Percentiles rank a stretch among this genome's conserved stretches.
Conservation (phyloP, 2,113 vertebrate genomes). For the Anarrhichthys ocellatus region DNA sequence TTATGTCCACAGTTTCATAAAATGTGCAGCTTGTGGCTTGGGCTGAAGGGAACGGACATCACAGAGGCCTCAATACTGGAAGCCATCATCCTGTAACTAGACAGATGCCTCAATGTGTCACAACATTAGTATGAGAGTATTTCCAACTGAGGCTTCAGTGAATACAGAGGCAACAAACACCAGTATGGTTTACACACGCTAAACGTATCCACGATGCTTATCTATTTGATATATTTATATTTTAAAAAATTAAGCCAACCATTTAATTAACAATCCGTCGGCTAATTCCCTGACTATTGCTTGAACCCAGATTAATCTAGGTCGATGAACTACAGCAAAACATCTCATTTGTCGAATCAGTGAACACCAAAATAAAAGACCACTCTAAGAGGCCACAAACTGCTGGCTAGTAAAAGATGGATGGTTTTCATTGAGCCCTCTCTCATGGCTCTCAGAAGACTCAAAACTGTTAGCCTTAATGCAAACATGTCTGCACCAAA, state of each 20-base stretch:
- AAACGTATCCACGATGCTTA: neutral
- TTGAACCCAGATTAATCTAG: neutral
- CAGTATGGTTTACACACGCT: neutral
- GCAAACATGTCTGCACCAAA: neutral
- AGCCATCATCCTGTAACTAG: neutral
- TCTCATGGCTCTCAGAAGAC: constrained; percentile 16
- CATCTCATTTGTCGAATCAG: constrained; percentile 40
- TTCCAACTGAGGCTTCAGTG: constrained; percentile 2
- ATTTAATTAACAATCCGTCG: constrained; percentile 1
- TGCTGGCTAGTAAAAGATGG: constrained; percentile 22
- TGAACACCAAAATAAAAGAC: constrained; percentile 23
- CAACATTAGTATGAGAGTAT: neutral
- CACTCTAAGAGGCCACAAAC: neutral
- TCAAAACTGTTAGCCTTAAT: neutral
- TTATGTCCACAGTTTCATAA: constrained; percentile 39
- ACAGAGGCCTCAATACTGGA: neutral
- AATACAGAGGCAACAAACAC: constrained; percentile 6
- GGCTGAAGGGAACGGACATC: neutral
- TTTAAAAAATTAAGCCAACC: constrained; percentile 3
- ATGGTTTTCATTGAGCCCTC: constrained; percentile 43
- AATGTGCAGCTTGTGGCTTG: constrained; percentile 18
- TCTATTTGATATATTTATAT: constrained; percentile 11
- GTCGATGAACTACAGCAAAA: constrained; percentile 9
- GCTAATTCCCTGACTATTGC: neutral
- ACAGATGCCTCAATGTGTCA: constrained; percentile 21